These are phyloP conservation scores for Pecten maximus DNA, from an alignment of 2,888 invertebrate genomes.

Conservation along the genomic window DNA sequence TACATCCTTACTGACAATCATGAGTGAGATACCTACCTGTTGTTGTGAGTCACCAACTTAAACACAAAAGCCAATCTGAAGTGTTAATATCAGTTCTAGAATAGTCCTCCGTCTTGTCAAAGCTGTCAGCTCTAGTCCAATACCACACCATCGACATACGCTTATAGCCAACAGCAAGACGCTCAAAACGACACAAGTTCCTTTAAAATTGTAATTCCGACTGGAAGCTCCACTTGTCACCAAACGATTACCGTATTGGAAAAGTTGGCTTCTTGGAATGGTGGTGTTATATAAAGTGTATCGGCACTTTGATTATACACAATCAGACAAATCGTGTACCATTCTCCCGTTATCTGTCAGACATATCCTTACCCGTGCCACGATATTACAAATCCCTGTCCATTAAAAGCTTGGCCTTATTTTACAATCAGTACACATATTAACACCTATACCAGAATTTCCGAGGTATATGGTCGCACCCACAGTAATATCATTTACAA, in stretches of 20 bases:
- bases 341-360: neutral
- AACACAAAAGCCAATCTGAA: neutral
- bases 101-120: neutral
- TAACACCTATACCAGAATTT: neutral
- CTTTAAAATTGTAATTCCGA: neutral
- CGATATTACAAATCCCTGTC: neutral
- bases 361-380: neutral
- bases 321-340: slow-evolving; percentile 6
- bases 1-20: no score
- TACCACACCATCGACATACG: neutral
- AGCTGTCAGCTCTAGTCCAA: neutral
- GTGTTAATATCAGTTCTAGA: neutral
- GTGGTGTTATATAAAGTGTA: neutral
- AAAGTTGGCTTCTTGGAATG: neutral
- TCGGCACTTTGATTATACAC: neutral
- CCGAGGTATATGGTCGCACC: neutral
- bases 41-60: neutral
- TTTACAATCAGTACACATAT: neutral
- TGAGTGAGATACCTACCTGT: neutral
- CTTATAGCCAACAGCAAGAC: neutral
- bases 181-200: neutral
- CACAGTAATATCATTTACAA: neutral
- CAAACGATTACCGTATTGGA: neutral
- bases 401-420: neutral
- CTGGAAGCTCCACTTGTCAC: neutral